Evolutionary conservation across 2,797 vertebrate species (phyloP), one percentile per base, ranked within the genome.

Genomic region (Galago senegalensis): DNA sequence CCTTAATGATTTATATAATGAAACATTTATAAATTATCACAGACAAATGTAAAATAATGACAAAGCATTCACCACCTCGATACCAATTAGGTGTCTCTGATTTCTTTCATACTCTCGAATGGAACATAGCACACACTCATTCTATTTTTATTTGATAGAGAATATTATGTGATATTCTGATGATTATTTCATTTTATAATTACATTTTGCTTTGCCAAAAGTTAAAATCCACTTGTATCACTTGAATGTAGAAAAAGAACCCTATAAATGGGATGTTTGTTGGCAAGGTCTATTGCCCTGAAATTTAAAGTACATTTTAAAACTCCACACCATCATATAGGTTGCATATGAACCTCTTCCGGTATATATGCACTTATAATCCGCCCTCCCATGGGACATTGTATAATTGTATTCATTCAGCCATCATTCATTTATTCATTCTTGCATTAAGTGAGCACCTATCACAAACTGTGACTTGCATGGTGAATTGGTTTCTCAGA

Each of bases 11-110:
- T 95, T 94, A 29, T 75, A 46, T 70, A 95, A 95, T 87, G 46
- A 96, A 88, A 86, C 13, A 82, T 84, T 79, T 93, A 60, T 79
- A 87, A 95, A 63, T 72, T 75, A 82, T 83, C 69, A 85, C 60
- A 89, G 80, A 58, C 34, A 94, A 93, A 83, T 83, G 34, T 80
- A 37, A 65, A 85, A 93, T 67, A 88, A 93, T 80, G 76, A 79
- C 73, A 92, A 70, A 21, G 20, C 31, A 40, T 79, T 72, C 31
- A 61, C 4, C 21, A 9, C n/a, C 58, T 20, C 18, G 29, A 27
- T 89, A 29, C 21, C 34, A 65, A 2, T 20, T 65, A 18, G 3
- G 20, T 60, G 20, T 60, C 63, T 94, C 53, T 87, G 9, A 80
- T 77, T 67, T 80, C 40, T 90, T 95, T 87, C 17, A 69, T 43